phyloP scores from a whole-genome alignment of 2,888 invertebrate species.

The Amitus sp. region DNA sequence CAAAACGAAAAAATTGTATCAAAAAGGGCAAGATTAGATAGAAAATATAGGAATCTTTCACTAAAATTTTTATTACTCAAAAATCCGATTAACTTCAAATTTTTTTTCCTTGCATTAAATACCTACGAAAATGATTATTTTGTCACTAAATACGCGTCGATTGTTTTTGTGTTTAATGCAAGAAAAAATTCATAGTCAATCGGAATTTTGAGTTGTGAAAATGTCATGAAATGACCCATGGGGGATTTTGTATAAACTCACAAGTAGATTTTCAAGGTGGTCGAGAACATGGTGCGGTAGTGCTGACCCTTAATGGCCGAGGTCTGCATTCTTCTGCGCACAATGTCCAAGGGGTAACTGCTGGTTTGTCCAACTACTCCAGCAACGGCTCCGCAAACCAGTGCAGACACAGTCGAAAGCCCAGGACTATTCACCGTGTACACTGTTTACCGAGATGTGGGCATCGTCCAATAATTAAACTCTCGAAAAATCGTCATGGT shows the following conservation, averaged over 20 bases:
- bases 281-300: constrained; percentile 72
- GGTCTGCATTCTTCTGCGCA: constrained; percentile 79
- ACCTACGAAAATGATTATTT: constrained; percentile 2
- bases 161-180: too few species aligned
- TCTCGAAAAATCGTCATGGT: constrained; percentile 46
- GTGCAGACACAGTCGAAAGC: constrained; percentile 70
- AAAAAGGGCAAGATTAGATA: too few species aligned
- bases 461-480: constrained; percentile 54
- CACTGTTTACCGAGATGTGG: constrained; percentile 49
- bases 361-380: constrained; percentile 94
- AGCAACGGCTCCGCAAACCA: constrained; percentile 89
- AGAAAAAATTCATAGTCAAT: too few species aligned
- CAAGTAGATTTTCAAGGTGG: constrained; percentile 77
- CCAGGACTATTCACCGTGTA: constrained; percentile 57
- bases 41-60: too few species aligned
- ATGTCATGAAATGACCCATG: too few species aligned
- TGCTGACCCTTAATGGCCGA: constrained; percentile 68
- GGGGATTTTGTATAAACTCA: constrained; percentile 63
- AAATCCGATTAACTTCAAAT: too few species aligned
- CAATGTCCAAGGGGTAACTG: constrained; percentile 97
- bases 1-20: too few species aligned
- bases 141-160: neutral
- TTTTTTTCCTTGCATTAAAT: too few species aligned
- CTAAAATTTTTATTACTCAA: too few species aligned
- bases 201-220: too few species aligned